phyloP scores from a whole-genome alignment of 2,797 vertebrate genomes.

The Pelobates cultripes region DNA sequence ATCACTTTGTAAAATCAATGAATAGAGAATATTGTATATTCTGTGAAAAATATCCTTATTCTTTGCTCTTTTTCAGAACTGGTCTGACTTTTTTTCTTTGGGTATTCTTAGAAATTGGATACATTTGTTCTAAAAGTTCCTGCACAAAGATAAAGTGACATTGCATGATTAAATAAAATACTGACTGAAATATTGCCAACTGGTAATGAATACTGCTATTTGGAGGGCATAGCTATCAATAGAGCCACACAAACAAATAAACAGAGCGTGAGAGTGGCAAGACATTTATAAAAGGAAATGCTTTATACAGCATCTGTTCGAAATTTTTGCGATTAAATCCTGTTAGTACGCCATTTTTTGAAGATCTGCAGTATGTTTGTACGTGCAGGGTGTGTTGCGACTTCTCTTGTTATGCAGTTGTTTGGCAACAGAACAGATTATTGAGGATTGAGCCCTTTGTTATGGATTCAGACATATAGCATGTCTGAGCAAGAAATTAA shows the following conservation, averaged over 20 bases:
- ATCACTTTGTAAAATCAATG: too few relatives aligned
- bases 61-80: background rate
- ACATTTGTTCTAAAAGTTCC: background rate
- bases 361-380: too few relatives aligned
- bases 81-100: background rate
- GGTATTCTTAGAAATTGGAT: background rate
- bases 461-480: too few relatives aligned
- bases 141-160: background rate
- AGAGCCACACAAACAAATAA: background rate
- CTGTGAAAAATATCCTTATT: too few relatives aligned
- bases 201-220: background rate
- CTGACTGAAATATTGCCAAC: background rate
- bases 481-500: too few relatives aligned
- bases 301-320: background rate
- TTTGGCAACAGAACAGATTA: too few relatives aligned
- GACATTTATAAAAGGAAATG: background rate
- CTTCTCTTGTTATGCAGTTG: too few relatives aligned
- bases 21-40: too few relatives aligned
- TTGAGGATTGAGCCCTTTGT: too few relatives aligned
- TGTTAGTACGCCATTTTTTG: background rate
- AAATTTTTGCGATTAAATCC: background rate
- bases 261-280: background rate
- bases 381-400: too few relatives aligned
- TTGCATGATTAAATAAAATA: background rate
- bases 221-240: background rate